A percentile compares a stretch with the other conserved stretches of the same genome.
These are phyloP conservation scores for Tolypeutes matacus DNA, from an alignment of 2,797 vertebrate species.

Conservation along the genomic window DNA sequence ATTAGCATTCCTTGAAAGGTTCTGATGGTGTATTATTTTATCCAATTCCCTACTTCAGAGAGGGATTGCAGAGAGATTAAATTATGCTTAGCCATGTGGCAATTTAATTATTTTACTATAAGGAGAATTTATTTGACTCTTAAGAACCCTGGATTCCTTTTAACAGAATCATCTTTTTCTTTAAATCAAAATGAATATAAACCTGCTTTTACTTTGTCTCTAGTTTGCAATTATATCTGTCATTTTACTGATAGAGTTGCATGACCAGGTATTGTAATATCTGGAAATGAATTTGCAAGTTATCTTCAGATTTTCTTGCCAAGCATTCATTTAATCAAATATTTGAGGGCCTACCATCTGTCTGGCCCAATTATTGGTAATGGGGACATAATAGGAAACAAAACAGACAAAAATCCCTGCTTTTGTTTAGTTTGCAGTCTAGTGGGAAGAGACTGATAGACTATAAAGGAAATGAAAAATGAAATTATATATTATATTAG, in stretches of 20 bases:
- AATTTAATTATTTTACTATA: slow-evolving; percentile 23
- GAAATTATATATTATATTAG: neutral
- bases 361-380: neutral
- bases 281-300: slow-evolving; percentile 50
- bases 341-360: neutral
- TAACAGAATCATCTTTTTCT: slow-evolving; percentile 22
- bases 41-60: neutral
- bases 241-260: neutral
- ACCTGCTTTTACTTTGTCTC: neutral
- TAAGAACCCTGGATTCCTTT: neutral
- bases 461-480: slow-evolving; percentile 4
- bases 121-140: neutral
- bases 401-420: slow-evolving; percentile 27
- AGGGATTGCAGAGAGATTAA: neutral
- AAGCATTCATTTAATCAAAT: slow-evolving; percentile 47
- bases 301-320: neutral
- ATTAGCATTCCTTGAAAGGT: neutral
- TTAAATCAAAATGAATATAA: neutral
- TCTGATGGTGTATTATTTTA: neutral
- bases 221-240: neutral
- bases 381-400: slow-evolving; percentile 8
- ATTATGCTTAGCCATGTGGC: neutral
- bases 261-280: neutral
- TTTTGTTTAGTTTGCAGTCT: neutral
- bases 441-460: neutral